These are phyloP conservation scores for Anguilla marmorata DNA, from an alignment of 2,797 vertebrate species.

Conservation along the genomic window DNA sequence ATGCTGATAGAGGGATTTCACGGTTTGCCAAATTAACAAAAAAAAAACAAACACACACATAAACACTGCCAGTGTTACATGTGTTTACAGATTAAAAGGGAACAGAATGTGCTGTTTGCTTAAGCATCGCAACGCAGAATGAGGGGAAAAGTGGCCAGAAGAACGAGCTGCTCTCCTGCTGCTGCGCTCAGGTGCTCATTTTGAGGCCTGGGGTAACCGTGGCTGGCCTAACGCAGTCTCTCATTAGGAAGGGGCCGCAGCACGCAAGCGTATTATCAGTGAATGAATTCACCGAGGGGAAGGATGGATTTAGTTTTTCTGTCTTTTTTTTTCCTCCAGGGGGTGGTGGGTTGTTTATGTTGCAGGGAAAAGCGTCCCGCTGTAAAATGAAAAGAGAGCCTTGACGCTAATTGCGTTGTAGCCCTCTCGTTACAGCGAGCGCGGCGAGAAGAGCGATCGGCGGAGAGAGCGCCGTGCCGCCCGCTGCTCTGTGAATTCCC, in stretches of 20 bases:
- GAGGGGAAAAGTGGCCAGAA: background rate
- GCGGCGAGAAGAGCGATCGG: background rate
- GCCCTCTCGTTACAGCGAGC: background rate
- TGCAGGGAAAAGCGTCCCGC: background rate
- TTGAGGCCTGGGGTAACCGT: slow-evolving; percentile 4
- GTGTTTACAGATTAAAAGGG: background rate
- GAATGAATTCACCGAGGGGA: background rate
- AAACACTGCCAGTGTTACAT: background rate
- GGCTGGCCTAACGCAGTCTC: background rate
- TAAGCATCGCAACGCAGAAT: background rate
- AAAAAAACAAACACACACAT: background rate
- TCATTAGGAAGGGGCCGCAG: background rate
- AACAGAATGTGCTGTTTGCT: background rate
- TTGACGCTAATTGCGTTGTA: background rate
- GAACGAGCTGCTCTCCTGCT: background rate
- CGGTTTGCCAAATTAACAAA: background rate
- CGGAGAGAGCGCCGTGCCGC: background rate
- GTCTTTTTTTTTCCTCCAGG: background rate
- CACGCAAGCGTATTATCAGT: background rate
- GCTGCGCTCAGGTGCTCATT: background rate
- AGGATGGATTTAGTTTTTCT: background rate
- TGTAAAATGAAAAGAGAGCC: background rate
- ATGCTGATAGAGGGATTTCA: background rate
- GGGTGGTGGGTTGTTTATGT: background rate
- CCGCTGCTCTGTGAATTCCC: background rate